phyloP scores from a whole-genome alignment of 2,888 invertebrate species.

The Agrenia bidenticulata region DNA sequence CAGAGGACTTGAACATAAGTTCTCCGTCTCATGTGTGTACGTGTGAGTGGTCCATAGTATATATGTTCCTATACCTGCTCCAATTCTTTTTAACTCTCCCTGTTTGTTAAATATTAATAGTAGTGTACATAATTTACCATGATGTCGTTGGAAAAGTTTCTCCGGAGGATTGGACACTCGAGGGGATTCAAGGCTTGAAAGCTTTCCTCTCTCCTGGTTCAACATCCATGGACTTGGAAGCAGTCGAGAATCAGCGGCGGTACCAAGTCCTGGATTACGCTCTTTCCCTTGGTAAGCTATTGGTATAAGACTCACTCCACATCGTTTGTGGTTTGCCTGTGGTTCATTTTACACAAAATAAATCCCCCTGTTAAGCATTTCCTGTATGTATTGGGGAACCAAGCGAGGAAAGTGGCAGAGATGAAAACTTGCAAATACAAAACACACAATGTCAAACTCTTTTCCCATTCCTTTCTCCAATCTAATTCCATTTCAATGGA shows the following conservation, averaged over 20 bases:
- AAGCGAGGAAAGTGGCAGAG: too few relatives aligned
- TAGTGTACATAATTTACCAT: constrained; percentile 50
- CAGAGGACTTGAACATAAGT: too few relatives aligned
- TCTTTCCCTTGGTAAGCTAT: constrained; percentile 13
- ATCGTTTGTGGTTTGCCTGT: constrained; percentile 19
- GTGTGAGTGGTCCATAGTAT: too few relatives aligned
- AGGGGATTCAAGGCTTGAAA: constrained; percentile 27
- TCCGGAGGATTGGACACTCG: constrained; percentile 30
- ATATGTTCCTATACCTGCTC: background rate
- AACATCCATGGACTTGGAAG: background rate
- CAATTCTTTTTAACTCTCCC: constrained; percentile 5
- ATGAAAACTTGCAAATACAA: too few relatives aligned
- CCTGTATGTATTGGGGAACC: too few relatives aligned
- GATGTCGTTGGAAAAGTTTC: constrained; percentile 44
- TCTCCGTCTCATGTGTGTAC: too few relatives aligned
- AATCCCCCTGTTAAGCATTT: too few relatives aligned
- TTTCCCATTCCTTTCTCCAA: too few relatives aligned
- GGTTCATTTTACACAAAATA: constrained; percentile 8
- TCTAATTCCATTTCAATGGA: background rate
- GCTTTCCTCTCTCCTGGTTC: constrained; percentile 2
- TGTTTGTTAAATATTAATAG: constrained; percentile 47
- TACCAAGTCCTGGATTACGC: constrained; percentile 3
- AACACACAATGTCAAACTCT: too few relatives aligned
- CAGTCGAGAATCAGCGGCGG: background rate
- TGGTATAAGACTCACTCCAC: constrained; percentile 3